Conservation (phyloP, 2,113 vertebrate genomes). For the Ranitomeya variabilis region DNA sequence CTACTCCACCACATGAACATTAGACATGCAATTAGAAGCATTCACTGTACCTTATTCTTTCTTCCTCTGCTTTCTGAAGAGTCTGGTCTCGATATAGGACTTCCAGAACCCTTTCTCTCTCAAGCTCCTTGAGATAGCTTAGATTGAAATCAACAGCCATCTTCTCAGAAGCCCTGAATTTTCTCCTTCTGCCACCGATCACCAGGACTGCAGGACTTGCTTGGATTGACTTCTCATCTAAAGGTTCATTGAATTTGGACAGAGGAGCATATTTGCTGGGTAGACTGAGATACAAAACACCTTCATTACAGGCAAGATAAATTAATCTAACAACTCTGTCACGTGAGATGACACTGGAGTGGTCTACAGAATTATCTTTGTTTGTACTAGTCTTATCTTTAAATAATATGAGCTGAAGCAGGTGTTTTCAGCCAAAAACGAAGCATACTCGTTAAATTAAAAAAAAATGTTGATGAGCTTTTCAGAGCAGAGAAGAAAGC, state of each 20-base stretch:
- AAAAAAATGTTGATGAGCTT: not conserved
- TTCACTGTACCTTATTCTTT: conserved; percentile 80
- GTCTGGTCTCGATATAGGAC: conserved; percentile 85
- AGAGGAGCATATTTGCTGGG: conserved; percentile 13
- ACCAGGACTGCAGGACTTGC: not conserved
- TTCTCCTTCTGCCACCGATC: not conserved
- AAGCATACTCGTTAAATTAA: not conserved
- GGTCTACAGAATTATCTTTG: conserved; percentile 18
- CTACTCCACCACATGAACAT: not conserved
- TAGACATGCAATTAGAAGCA: not conserved
- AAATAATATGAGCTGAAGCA: not conserved
- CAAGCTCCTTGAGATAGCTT: conserved; percentile 76
- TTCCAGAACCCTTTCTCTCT: conserved; percentile 80
- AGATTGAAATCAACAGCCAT: conserved; percentile 76
- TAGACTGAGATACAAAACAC: not conserved
- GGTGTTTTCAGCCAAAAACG: not conserved
- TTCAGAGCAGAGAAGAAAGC: conserved; percentile 6
- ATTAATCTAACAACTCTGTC: not conserved
- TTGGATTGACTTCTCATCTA: conserved; percentile 6
- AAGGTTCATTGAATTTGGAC: conserved; percentile 19
- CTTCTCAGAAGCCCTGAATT: conserved; percentile 28
- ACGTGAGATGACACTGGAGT: conserved; percentile 59
- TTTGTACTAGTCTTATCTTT: not conserved
- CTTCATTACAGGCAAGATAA: conserved; percentile 1
- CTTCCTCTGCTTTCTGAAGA: conserved; percentile 79